These are phyloP conservation scores for Aphelenchoides fujianensis DNA, from an alignment of 1,140 invertebrate species.

Conservation along the genomic window DNA sequence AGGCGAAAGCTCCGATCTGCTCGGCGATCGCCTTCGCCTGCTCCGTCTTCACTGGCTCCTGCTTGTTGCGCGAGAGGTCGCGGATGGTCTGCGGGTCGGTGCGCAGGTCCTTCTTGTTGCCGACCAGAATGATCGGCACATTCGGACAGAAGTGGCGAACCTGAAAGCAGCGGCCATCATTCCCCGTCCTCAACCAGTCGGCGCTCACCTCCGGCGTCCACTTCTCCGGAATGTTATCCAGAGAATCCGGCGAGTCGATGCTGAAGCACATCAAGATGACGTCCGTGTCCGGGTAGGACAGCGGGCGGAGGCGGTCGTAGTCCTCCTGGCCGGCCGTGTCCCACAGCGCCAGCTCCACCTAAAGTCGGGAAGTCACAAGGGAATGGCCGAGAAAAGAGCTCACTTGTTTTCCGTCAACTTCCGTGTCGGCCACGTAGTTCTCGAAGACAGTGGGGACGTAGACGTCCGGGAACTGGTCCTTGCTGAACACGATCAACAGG, in stretches of 20 bases:
- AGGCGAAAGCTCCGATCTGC: conserved; percentile 26
- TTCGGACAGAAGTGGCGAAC: conserved; percentile 65
- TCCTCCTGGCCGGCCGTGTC: conserved; percentile 83
- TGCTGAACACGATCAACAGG: conserved; percentile 64
- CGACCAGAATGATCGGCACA: conserved; percentile 64
- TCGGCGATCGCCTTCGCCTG: conserved; percentile 22
- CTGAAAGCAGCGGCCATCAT: conserved; percentile 35
- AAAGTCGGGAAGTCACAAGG: not conserved
- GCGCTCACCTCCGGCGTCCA: conserved; percentile 27
- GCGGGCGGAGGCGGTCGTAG: conserved; percentile 77
- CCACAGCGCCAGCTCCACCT: conserved; percentile 87
- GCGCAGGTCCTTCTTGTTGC: conserved; percentile 64
- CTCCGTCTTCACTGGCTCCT: conserved; percentile 22
- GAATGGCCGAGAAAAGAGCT: conserved; percentile 26
- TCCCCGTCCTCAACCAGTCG: not conserved
- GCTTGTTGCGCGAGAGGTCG: conserved; percentile 20
- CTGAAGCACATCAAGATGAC: conserved; percentile 67
- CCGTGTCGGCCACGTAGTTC: conserved; percentile 46
- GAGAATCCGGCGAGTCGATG: conserved; percentile 24
- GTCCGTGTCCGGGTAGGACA: conserved; percentile 94
- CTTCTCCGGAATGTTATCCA: conserved; percentile 29
- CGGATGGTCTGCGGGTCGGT: conserved; percentile 23
- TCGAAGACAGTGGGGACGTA: conserved; percentile 63
- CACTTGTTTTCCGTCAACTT: conserved; percentile 47
- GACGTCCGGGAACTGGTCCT: conserved; percentile 64